Conservation (phyloP, 2,113 vertebrate genomes). For the Tympanuchus pallidicinctus region DNA sequence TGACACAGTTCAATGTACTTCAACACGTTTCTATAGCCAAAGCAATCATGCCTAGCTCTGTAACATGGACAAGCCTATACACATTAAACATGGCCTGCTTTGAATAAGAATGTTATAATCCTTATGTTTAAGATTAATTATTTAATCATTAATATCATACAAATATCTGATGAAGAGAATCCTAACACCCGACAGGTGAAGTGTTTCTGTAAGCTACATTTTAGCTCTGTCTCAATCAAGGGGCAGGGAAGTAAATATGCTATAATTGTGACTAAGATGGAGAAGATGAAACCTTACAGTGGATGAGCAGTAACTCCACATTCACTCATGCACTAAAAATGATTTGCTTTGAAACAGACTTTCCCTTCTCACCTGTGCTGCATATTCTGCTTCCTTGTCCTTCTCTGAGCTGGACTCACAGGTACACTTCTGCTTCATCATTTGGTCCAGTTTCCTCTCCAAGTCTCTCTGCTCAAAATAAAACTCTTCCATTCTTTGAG, state of each 20-base stretch:
- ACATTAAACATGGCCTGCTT: not conserved
- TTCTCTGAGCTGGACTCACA: constrained; percentile 88
- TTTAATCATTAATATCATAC: not conserved
- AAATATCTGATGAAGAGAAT: not conserved
- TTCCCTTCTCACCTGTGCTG: constrained; percentile 86
- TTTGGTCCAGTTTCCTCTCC: constrained; percentile 93
- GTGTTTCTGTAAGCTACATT: not conserved
- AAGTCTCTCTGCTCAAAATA: constrained; percentile 94
- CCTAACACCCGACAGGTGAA: not conserved
- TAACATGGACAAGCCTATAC: not conserved
- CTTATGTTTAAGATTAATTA: not conserved
- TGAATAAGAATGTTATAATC: not conserved
- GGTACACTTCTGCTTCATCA: constrained; percentile 92
- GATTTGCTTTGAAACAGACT: not conserved
- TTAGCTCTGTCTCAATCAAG: not conserved
- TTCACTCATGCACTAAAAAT: not conserved
- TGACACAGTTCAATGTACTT: not conserved
- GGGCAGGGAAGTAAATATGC: not conserved
- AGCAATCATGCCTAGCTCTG: not conserved
- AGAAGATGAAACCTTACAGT: not conserved
- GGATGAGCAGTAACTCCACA: not conserved
- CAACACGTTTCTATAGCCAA: not conserved
- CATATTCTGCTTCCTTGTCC: constrained; percentile 93
- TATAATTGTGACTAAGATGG: not conserved
- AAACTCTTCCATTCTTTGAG: constrained; percentile 91